These are phyloP conservation scores for Sprattus sprattus DNA, from an alignment of 2,113 vertebrate species.

Conservation along the genomic window DNA sequence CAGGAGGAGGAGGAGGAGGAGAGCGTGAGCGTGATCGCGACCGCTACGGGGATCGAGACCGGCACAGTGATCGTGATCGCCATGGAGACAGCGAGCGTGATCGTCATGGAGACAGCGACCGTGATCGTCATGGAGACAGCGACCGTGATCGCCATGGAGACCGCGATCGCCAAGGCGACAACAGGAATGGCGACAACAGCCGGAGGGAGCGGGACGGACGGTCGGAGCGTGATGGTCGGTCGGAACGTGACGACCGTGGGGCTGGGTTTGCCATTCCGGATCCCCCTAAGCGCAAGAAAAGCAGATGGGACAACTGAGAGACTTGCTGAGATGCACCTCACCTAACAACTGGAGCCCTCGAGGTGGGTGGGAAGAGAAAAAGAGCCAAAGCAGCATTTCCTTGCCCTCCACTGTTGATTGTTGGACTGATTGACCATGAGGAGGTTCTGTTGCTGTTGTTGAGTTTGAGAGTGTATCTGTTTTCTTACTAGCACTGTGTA, in stretches of 20 bases:
- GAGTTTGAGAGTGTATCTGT: background rate
- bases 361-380: background rate
- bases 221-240: conserved; percentile 49
- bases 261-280: conserved; percentile 87
- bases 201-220: conserved; percentile 45
- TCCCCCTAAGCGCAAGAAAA: conserved; percentile 94
- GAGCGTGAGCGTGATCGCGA: conserved; percentile 41
- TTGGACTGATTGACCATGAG: background rate
- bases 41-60: conserved; percentile 47
- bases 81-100: conserved; percentile 8
- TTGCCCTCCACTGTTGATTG: background rate
- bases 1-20: conserved; percentile 35
- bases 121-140: conserved; percentile 45
- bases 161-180: conserved; percentile 62
- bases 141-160: conserved; percentile 64
- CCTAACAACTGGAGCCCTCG: conserved; percentile 28
- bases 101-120: conserved; percentile 62
- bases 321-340: conserved; percentile 24
- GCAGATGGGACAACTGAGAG: conserved; percentile 94
- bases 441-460: background rate
- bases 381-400: background rate
- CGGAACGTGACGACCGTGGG: conserved; percentile 50
- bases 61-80: conserved; percentile 53
- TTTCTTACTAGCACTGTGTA: conserved; percentile 3
- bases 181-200: conserved; percentile 58